phyloP scores from a whole-genome alignment of 2,888 invertebrate genomes.

The Cataglyphis livida region DNA sequence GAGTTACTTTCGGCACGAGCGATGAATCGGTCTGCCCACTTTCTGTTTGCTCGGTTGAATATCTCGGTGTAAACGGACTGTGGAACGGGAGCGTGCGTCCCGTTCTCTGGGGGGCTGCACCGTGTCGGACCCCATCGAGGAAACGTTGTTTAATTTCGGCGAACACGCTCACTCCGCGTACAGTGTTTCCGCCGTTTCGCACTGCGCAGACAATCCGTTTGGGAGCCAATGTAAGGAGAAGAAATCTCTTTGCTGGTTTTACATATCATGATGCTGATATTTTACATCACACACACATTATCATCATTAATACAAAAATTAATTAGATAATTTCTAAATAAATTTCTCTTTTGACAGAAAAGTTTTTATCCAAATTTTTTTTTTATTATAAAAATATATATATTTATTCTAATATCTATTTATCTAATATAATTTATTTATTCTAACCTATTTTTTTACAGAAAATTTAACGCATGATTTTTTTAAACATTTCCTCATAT shows the following conservation, averaged over 20 bases:
- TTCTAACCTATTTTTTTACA: background rate
- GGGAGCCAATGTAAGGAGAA: conserved; percentile 11
- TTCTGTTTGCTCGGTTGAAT: conserved; percentile 75
- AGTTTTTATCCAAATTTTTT: background rate
- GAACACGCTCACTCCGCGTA: conserved; percentile 69
- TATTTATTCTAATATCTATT: too few relatives aligned
- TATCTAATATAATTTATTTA: too few relatives aligned
- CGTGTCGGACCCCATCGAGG: conserved; percentile 60
- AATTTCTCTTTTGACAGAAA: background rate
- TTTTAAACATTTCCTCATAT: background rate
- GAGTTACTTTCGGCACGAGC: conserved; percentile 40
- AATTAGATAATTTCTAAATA: background rate
- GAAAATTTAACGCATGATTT: background rate
- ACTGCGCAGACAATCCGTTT: conserved; percentile 42
- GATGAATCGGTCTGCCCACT: conserved; percentile 65
- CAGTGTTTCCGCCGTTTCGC: conserved; percentile 62
- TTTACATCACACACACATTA: background rate
- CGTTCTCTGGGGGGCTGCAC: conserved; percentile 13
- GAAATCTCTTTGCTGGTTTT: conserved; percentile 23
- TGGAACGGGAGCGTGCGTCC: conserved; percentile 39
- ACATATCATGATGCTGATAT: background rate
- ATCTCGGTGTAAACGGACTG: conserved; percentile 74
- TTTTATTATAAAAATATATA: background rate
- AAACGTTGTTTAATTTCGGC: conserved; percentile 77
- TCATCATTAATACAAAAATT: background rate